Evolutionary conservation across 2,888 invertebrate species (phyloP), one percentile per base, ranked within the genome.

Genomic region (Tricholauxania praeusta): DNA sequence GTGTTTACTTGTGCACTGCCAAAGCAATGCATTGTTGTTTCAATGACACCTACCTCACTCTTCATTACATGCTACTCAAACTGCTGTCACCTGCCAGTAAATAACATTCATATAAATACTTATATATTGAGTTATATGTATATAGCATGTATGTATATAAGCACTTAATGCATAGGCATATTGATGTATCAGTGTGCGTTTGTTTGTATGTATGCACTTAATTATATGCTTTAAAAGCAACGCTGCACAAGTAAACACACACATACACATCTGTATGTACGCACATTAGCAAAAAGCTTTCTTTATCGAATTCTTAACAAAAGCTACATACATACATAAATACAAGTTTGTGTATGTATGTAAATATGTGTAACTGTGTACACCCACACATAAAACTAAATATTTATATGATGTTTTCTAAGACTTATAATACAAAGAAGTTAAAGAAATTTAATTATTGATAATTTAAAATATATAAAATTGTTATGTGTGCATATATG

Each of bases 151-250:
- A 28, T 4, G 10, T 39, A 28, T n/a, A 39, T 39, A 62, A 22
- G 22, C 51, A 49, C 51, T 64, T 39, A 64, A 64, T 64, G 49
- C 51, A n/a, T 64, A 51, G 64, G 64, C 64, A n/a, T 64, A 51
- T 51, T n/a, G 8, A n/a, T 62, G 47, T 47, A 48, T 17, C 15
- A 14, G 28, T 51, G 12, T 51, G 48, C 49, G 49, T 64, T 14
- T 64, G 64, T 64, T 48, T 64, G 64, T 19, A 49, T 48, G 22
- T 64, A 19, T 12, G 28, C 28, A 51, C 22, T 64, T 64, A 64
- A 64, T 64, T 64, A 64, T 64, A 64, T 64, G 51, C 51, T 64
- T 51, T 64, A 15, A 22, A 64, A 64, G 64, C 64, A 64, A 51
- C 22, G 15, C 22, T 14, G 28, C 51, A 51, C 8, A 47, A n/a